Conservation (phyloP, 1,140 invertebrate genomes). For the Papilio polytes region DNA sequence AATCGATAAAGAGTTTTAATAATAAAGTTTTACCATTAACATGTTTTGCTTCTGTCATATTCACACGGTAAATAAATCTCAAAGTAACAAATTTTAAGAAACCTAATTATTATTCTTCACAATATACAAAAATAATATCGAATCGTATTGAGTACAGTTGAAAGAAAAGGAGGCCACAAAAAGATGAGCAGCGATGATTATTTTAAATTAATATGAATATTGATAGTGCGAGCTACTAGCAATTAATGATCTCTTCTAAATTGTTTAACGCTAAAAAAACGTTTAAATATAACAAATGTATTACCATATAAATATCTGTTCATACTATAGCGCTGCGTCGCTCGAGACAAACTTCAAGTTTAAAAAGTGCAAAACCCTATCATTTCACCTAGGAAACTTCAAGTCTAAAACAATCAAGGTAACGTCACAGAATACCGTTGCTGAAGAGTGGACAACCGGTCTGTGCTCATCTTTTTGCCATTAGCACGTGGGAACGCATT, state of each 20-base stretch:
- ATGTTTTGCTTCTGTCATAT: not conserved
- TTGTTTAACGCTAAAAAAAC: too few species aligned
- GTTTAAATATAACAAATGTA: too few species aligned
- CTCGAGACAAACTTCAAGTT: too few species aligned
- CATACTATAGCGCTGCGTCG: too few species aligned
- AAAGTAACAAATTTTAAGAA: not conserved
- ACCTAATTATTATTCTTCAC: not conserved
- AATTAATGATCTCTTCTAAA: too few species aligned
- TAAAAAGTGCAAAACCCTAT: not conserved
- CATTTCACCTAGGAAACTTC: not conserved
- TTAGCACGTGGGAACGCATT: constrained; percentile 42
- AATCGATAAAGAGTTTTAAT: constrained; percentile 7
- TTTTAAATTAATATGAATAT: too few species aligned
- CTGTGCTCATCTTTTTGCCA: constrained; percentile 43
- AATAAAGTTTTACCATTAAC: not conserved
- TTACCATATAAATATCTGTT: too few species aligned
- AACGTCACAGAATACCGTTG: constrained; percentile 3
- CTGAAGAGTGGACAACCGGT: constrained; percentile 1
- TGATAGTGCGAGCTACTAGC: too few species aligned
- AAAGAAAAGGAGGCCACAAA: too few species aligned
- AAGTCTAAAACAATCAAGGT: constrained; percentile 17
- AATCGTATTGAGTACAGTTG: too few species aligned
- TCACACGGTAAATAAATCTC: not conserved
- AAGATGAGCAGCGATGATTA: too few species aligned
- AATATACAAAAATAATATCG: too few species aligned